A percentile compares a stretch with the other conserved stretches of the same genome.
Evolutionary conservation across 1,140 invertebrate genomes (phyloP).

Genomic region (Bombus sibiricus): DNA sequence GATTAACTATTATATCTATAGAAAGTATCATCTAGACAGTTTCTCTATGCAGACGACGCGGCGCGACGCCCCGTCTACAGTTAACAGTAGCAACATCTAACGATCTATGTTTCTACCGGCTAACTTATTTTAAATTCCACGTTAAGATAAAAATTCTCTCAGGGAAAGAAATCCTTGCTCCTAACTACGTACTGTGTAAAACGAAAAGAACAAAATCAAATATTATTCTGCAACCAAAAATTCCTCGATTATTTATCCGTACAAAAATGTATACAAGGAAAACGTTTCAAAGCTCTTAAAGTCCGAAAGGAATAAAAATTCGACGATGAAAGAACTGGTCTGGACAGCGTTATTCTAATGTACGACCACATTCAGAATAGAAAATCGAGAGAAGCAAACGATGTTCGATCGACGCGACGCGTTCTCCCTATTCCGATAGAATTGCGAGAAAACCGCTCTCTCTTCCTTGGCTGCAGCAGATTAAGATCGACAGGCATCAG

Average conservation of each 20-base stretch:
- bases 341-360: no score
- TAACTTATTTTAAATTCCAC: no score
- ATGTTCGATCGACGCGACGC: not conserved
- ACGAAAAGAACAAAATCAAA: not conserved
- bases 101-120: no score
- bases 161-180: no score
- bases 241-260: not conserved
- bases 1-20: no score
- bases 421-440: not conserved
- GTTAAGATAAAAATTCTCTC: no score
- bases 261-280: not conserved
- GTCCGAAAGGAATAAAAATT: not conserved
- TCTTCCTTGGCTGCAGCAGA: not conserved
- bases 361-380: not conserved
- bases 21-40: no score
- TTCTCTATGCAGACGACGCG: no score
- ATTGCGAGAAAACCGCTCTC: not conserved
- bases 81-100: no score
- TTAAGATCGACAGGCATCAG: slow-evolving; percentile 41
- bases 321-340: not conserved
- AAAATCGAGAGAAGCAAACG: not conserved
- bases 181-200: no score
- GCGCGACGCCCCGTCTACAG: no score
- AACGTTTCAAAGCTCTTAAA: no score
- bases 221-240: not conserved